Evolutionary conservation across 2,888 invertebrate species (phyloP).

Genomic region (Drosophila setosimentum): DNA sequence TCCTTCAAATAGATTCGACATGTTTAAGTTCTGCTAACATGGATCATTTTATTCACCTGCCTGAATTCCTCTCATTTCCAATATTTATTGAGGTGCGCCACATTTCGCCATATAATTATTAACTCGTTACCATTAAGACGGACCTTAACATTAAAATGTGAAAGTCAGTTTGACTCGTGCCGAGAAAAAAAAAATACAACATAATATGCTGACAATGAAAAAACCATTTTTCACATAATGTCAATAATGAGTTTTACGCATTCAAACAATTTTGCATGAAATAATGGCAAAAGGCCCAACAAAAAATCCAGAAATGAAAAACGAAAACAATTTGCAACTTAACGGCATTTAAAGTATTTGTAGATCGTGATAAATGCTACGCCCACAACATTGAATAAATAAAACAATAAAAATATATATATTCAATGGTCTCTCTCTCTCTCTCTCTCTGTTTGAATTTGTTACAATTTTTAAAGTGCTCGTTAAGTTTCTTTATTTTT

Average conservation of each 20-base stretch:
- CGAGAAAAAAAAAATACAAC: conserved; percentile 16
- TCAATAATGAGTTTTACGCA: conserved; percentile 43
- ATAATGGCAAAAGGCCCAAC: not conserved
- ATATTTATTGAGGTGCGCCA: conserved; percentile 9
- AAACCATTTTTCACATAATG: conserved; percentile 25
- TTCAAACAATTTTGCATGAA: conserved; percentile 17
- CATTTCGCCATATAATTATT: conserved; percentile 39
- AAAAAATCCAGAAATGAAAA: conserved; percentile 1
- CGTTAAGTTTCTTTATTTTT: conserved; percentile 29
- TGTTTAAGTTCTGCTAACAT: conserved; percentile 23
- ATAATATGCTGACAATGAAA: conserved; percentile 7
- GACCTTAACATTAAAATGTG: conserved; percentile 58
- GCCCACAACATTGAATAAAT: conserved; percentile 65
- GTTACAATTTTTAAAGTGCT: conserved; percentile 58
- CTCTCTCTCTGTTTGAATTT: conserved; percentile 28
- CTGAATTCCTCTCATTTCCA: not conserved
- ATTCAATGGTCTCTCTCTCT: conserved; percentile 25
- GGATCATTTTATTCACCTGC: not conserved
- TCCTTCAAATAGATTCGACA: conserved; percentile 48
- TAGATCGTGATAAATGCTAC: conserved; percentile 72
- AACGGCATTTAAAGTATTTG: conserved; percentile 64
- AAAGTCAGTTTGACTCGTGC: conserved; percentile 66
- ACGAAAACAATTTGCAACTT: conserved; percentile 54
- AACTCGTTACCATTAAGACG: conserved; percentile 39
- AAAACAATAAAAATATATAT: conserved; percentile 46